Conservation (phyloP, 2,797 vertebrate genomes). For the Limnodromus scolopaceus region DNA sequence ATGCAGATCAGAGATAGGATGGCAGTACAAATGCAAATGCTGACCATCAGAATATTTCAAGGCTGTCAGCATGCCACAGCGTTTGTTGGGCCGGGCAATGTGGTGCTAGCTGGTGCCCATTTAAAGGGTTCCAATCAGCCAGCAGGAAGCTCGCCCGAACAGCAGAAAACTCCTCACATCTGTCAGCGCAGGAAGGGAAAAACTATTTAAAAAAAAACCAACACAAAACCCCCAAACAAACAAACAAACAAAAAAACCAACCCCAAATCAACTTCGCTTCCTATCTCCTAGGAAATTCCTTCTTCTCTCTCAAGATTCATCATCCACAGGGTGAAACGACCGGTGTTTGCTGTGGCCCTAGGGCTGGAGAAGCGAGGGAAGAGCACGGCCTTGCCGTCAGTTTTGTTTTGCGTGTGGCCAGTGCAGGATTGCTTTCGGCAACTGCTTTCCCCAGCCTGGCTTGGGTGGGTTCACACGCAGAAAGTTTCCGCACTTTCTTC, state of each 20-base stretch:
- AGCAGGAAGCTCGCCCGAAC: background rate
- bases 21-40: conserved; percentile 44
- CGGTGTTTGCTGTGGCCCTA: background rate
- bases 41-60: conserved; percentile 34
- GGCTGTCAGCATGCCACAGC: conserved; percentile 34
- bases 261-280: background rate
- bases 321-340: background rate
- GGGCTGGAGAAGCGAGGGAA: background rate
- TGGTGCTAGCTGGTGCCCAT: background rate
- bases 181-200: conserved; percentile 1
- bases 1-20: conserved; percentile 40
- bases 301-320: background rate
- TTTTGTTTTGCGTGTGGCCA: background rate
- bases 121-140: conserved; percentile 58
- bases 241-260: background rate
- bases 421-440: background rate
- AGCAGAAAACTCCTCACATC: conserved; percentile 32
- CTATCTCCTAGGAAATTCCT: background rate
- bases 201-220: background rate
- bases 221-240: no score
- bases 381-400: background rate
- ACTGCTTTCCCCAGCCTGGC: background rate
- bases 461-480: background rate
- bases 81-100: background rate
- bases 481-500: background rate